Evolutionary conservation across 2,888 invertebrate species (phyloP), one percentile per base, ranked within the genome.

Genomic region (Synergus gifuensis): DNA sequence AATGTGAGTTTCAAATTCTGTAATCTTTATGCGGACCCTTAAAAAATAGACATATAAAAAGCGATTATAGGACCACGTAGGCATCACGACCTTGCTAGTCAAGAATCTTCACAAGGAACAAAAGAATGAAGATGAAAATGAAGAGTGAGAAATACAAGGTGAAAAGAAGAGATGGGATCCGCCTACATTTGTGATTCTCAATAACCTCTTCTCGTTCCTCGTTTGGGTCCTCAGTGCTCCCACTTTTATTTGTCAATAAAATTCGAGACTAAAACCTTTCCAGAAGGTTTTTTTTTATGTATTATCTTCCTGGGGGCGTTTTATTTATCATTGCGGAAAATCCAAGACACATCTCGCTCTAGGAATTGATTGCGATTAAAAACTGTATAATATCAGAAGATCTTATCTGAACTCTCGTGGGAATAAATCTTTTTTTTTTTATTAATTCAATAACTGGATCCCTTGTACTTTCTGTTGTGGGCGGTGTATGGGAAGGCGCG

Each of bases 131-230:
- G 67, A 64, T 9, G 69, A 78, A 40, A 40, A 76, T 64, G 62
- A 49, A 77, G 18, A 28, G 46, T 9, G 69, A 60, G 54, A 78
- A 76, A 28, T 62, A 62, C 54, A 73, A 66, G 76, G 81, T 76
- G 76, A 42, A 76, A 42, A 42, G 62, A 63, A 60, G 54, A 66
- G 73, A 76, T 79, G 81, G 79, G 82, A 77, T 81, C 80, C 83
- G 77, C 85, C 84, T 76, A 85, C 84, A 79, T 69, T 76, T 60
- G 63, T 67, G 60, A 58, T 82, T 86, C 82, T 80, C 83, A 82
- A 77, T 49, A 49, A 49, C 9, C 69, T 36, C 28, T 22, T 69
- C 46, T 69, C 46, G 18, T 46, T 46, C 28, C 28, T 49, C 16
- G 14, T 69, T 16, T 69, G 49, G 49, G 67, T 69, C 67, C 46